Base-by-base conservation (phyloP, 2,888 invertebrate species). In the Dendrolimus pini region DNA sequence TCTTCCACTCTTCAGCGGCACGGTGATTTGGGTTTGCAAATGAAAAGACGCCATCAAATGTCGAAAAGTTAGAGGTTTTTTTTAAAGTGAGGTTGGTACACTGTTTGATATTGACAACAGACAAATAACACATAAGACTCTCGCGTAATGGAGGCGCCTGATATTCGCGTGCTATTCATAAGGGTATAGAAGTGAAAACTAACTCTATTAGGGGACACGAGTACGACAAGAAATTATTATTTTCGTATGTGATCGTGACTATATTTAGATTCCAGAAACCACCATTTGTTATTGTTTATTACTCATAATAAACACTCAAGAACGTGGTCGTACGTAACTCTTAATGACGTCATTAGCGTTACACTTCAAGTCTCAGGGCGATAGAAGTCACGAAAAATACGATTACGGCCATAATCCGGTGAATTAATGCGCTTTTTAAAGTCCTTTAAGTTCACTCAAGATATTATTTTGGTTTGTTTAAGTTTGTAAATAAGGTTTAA, bases 261-360 rank as follows among this genome's bases (percentile, higher is more conserved):
- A 10, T 47, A 47, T 47, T 47, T 47, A 47, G 8, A 47, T 47
- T 47, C 47, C 12, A 47, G 47, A 47, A 30, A 30, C 30, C 47
- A 47, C 12, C 47, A 47, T 47, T 47, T 47, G 47, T 47, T 12
- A 47, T 47, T 9, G 47, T 47, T 47, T 47, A 47, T 47, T 47
- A 54, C 30, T 13, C 54, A 53, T 30, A 30, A 54, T 10, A 10
- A 54, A 41, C n/a, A 41, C 54, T 41, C 9, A 41, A 9, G 62
- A 55, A 59, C 59, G 59, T 61, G 61, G 61, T 58, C 61, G 54
- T 61, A 62, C 55, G 55, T 62, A 60, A 59, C 58, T 56, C 63
- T 65, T 64, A 70, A 67, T 65, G 62, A 61, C 67, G 62, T 64
- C 63, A 67, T 68, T 65, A 67, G 60, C 58, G 62, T 69, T 67